These are phyloP conservation scores for Hyposoter didymator DNA, from an alignment of 2,888 invertebrate species.

Conservation along the genomic window DNA sequence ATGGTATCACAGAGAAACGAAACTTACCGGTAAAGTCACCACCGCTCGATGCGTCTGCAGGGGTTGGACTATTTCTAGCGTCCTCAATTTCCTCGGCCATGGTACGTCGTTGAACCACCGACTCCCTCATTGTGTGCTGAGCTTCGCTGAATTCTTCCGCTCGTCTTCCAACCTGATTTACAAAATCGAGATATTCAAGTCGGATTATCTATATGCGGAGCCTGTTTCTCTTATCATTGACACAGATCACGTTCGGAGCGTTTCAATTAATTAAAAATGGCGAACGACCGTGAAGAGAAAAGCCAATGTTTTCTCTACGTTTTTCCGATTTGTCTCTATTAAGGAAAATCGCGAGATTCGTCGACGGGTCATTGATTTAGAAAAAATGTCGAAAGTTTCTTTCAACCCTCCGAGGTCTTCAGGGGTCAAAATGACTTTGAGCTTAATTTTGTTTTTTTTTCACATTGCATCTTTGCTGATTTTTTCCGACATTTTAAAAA, in stretches of 20 bases:
- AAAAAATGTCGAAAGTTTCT: background rate
- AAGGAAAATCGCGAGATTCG: background rate
- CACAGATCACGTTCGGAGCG: background rate
- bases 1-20: constrained; percentile 44
- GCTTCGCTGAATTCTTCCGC: constrained; percentile 92
- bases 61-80: constrained; percentile 78
- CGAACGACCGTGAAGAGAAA: background rate
- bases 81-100: constrained; percentile 77
- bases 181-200: constrained; percentile 10
- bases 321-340: background rate
- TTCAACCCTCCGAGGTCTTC: no score
- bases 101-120: constrained; percentile 85
- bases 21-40: constrained; percentile 81
- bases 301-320: background rate
- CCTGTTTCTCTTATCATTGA: constrained; percentile 1
- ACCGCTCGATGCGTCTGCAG: constrained; percentile 79
- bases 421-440: no score
- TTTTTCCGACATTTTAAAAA: no score
- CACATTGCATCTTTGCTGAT: no score
- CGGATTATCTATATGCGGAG: background rate
- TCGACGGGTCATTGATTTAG: background rate
- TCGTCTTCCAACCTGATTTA: constrained; percentile 88
- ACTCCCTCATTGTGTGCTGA: constrained; percentile 91
- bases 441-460: no score
- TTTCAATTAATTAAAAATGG: background rate